phyloP scores from a whole-genome alignment of 2,113 vertebrate genomes.

The Micronisus gabar region DNA sequence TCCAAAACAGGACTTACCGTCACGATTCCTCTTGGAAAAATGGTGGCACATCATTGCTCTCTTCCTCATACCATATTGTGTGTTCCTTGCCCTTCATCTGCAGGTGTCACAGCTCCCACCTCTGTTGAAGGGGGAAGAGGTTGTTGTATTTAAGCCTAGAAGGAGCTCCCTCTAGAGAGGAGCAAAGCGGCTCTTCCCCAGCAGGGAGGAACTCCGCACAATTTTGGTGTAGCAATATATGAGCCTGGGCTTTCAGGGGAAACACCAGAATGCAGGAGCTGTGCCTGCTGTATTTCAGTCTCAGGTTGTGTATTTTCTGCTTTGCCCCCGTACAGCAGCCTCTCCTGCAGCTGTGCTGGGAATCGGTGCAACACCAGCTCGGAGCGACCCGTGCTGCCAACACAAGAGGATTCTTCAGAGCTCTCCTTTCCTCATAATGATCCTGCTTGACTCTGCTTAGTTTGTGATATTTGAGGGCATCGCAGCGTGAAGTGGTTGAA shows the following conservation, averaged over 20 bases:
- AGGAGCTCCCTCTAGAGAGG: not conserved
- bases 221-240: not conserved
- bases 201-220: fast-evolving
- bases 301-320: not conserved
- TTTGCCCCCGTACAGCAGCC: not conserved
- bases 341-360: not conserved
- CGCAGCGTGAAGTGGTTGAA: not conserved
- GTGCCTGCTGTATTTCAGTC: not conserved
- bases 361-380: not conserved
- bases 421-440: not conserved
- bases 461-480: constrained; percentile 40
- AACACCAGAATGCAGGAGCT: not conserved
- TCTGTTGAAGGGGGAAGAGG: not conserved
- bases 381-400: fast-evolving
- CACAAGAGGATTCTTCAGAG: not conserved
- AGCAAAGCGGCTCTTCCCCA: not conserved
- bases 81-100: not conserved
- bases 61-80: fast-evolving
- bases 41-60: not conserved
- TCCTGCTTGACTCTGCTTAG: not conserved
- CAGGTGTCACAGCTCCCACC: not conserved
- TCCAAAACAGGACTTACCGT: not conserved
- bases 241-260: not conserved
- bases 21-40: not conserved
- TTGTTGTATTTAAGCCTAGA: not conserved